Evolutionary conservation across 2,113 vertebrate species (phyloP).

Genomic region (Rhea pennata): DNA sequence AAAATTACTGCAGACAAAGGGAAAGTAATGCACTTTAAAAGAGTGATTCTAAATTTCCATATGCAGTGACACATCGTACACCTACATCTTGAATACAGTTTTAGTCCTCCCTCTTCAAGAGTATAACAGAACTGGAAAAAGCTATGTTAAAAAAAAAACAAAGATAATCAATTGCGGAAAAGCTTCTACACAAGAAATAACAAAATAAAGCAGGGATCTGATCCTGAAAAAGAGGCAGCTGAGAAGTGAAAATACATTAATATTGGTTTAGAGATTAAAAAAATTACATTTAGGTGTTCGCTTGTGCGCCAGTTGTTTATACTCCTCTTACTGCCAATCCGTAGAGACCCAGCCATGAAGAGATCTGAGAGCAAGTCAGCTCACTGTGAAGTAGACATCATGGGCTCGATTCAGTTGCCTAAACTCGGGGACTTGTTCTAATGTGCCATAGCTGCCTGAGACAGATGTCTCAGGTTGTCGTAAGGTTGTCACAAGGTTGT

Average conservation of each 20-base stretch:
- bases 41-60: not conserved
- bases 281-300: not conserved
- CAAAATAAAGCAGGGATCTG: not conserved
- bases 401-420: not conserved
- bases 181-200: not conserved
- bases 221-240: not conserved
- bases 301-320: not conserved
- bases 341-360: not conserved
- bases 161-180: not conserved
- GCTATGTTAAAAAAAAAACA: not conserved
- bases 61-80: not conserved
- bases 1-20: not conserved
- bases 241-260: not conserved
- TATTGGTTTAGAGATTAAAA: not conserved
- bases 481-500: no score
- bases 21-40: not conserved
- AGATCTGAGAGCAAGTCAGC: not conserved
- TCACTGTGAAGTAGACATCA: not conserved
- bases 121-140: not conserved
- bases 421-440: not conserved
- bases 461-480: no score
- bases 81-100: not conserved
- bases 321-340: not conserved
- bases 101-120: not conserved
- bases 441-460: not conserved